A percentile compares a stretch with the other conserved stretches of the same genome.
Evolutionary conservation across 2,113 vertebrate genomes (phyloP).

Genomic region (Lates calcarifer): DNA sequence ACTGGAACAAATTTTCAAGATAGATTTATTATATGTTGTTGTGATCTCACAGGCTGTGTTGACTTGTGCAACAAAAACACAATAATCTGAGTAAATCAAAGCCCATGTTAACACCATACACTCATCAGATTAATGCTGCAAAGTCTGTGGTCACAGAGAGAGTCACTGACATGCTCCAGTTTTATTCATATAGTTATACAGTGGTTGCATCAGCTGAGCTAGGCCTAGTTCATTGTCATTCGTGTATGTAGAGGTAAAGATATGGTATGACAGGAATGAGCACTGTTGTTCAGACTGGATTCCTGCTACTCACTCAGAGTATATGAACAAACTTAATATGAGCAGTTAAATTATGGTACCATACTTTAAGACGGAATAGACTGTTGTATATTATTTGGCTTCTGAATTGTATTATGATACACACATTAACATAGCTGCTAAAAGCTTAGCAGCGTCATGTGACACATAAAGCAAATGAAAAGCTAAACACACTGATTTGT

Average conservation of each 20-base stretch:
- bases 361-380: neutral
- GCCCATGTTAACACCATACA: no score
- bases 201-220: neutral
- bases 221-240: no score
- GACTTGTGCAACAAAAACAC: constrained; percentile 2
- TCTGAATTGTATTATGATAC: no score
- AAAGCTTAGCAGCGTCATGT: neutral
- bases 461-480: neutral
- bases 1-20: neutral
- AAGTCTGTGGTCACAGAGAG: no score
- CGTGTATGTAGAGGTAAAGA: no score
- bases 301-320: neutral
- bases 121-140: no score
- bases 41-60: neutral
- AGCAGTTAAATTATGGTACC: neutral
- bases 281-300: neutral
- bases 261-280: neutral
- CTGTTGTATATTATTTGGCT: no score
- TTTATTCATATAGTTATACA: neutral
- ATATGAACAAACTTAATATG: no score
- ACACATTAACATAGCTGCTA: neutral
- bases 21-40: neutral
- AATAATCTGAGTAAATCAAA: no score
- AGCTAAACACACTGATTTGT: no score
- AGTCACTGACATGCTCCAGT: no score